phyloP scores from a whole-genome alignment of 2,113 vertebrate genomes.

The Antennarius striatus region DNA sequence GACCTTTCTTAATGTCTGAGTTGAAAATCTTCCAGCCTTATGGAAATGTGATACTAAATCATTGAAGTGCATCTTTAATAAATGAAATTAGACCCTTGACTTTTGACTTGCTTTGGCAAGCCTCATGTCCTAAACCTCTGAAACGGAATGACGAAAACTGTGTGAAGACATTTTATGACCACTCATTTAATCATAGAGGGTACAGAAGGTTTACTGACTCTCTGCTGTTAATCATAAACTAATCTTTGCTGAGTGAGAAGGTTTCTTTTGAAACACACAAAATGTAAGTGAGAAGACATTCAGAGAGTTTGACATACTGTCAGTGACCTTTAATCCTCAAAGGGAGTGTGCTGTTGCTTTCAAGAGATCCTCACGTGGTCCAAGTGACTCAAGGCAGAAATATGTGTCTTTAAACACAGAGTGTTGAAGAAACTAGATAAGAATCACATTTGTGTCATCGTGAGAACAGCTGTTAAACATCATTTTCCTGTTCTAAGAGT shows the following conservation, averaged over 20 bases:
- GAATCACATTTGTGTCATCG: conserved; percentile 15
- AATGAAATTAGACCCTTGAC: neutral
- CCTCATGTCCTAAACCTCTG: neutral
- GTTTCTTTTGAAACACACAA: neutral
- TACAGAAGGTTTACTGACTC: no score
- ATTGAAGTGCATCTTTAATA: conserved; percentile 3
- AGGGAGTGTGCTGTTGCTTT: neutral
- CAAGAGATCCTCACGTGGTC: conserved; percentile 8
- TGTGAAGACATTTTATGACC: conserved; percentile 1
- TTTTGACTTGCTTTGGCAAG: neutral
- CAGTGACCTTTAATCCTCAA: conserved; percentile 1
- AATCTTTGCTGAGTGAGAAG: no score
- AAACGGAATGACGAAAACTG: neutral
- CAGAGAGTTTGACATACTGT: neutral
- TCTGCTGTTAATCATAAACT: no score
- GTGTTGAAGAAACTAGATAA: conserved; percentile 36
- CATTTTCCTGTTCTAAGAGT: conserved; percentile 13
- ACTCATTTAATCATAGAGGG: neutral
- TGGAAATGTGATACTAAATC: neutral
- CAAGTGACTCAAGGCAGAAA: conserved; percentile 21
- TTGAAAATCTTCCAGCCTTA: neutral
- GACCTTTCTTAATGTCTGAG: neutral
- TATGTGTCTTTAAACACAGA: conserved; percentile 20
- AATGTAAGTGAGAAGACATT: neutral
- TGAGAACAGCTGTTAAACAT: conserved; percentile 29